phyloP scores from a whole-genome alignment of 2,797 vertebrate species.

The Anguilla obscura region DNA sequence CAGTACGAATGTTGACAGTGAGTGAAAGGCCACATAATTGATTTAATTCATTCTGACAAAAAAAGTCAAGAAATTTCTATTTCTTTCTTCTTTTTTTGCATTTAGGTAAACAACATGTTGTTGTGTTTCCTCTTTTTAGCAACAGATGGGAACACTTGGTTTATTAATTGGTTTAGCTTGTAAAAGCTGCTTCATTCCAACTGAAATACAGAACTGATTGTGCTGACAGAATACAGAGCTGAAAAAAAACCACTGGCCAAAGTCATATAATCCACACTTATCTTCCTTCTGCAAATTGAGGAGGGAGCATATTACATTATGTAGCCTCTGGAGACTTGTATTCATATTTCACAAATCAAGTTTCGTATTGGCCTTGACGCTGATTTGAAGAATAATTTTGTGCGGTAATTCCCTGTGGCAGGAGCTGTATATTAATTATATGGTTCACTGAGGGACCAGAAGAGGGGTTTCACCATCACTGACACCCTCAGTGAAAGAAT shows the following conservation, averaged over 20 bases:
- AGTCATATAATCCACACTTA: neutral
- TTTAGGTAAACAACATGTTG: neutral
- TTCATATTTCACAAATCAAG: constrained; percentile 16
- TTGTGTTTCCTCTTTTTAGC: neutral
- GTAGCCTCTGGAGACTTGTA: neutral
- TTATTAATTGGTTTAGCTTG: neutral
- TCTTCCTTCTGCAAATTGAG: neutral
- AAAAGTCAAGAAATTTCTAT: neutral
- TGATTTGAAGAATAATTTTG: neutral
- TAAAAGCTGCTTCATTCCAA: neutral
- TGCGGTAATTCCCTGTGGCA: neutral
- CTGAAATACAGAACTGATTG: neutral
- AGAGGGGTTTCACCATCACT: neutral
- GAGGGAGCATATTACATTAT: neutral
- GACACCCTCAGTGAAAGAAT: neutral
- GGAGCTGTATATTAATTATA: neutral
- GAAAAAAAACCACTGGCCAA: neutral
- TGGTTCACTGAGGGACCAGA: neutral
- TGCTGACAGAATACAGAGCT: neutral
- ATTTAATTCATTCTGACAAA: neutral
- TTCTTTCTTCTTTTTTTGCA: neutral
- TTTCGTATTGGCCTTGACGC: neutral
- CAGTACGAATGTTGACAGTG: neutral
- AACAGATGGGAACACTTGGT: neutral
- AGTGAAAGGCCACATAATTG: neutral